phyloP scores from a whole-genome alignment of 2,888 invertebrate genomes.

The Nomada hirtipes region DNA sequence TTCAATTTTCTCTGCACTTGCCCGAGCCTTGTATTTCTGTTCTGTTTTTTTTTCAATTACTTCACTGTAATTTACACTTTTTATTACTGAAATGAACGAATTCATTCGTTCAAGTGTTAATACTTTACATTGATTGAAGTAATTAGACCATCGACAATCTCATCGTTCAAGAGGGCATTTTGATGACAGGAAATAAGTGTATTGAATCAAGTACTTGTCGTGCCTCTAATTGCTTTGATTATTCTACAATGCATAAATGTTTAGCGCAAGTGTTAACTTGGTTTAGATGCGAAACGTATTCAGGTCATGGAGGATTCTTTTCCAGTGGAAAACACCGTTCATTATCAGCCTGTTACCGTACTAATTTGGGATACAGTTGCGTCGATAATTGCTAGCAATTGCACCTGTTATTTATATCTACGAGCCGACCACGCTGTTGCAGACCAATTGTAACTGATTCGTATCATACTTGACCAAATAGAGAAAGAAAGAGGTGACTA shows the following conservation, averaged over 20 bases:
- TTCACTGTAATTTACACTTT: not conserved
- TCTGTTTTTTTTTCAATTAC: too few species aligned
- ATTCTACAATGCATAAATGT: too few species aligned
- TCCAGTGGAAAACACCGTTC: slow-evolving; percentile 6
- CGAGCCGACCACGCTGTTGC: not conserved
- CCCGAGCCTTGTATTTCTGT: too few species aligned
- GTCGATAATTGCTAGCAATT: slow-evolving; percentile 8
- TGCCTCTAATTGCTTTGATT: not conserved
- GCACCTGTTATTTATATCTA: slow-evolving; percentile 21
- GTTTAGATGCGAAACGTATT: not conserved
- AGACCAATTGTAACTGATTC: not conserved
- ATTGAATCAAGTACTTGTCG: not conserved
- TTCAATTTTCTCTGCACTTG: too few species aligned
- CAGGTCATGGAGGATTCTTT: slow-evolving; percentile 1
- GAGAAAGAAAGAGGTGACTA: not conserved
- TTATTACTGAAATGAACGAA: not conserved
- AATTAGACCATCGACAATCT: not conserved
- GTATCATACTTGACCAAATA: not conserved
- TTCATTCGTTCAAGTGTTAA: not conserved
- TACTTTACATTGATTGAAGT: not conserved
- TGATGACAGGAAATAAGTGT: not conserved
- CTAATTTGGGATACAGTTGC: not conserved
- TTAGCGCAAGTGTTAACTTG: not conserved
- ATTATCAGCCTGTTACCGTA: slow-evolving; percentile 3
- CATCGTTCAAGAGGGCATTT: not conserved